Evolutionary conservation across 2,113 vertebrate species (phyloP).

Genomic region (Prunella fulvescens): DNA sequence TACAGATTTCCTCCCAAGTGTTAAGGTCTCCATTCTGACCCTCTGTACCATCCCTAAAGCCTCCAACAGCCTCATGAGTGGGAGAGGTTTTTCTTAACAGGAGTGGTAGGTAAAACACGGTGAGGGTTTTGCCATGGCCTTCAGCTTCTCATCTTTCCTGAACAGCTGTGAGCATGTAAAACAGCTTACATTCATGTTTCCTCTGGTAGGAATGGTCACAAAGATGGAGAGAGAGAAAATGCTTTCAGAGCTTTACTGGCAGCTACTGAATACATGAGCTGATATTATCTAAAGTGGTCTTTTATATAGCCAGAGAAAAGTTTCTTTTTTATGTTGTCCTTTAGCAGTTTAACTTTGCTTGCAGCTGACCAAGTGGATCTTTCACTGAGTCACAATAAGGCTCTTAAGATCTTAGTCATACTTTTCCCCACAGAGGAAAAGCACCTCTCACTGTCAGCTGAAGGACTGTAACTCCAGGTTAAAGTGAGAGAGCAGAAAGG

Average conservation of each 20-base stretch:
- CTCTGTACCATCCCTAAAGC: not conserved
- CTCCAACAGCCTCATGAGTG: not conserved
- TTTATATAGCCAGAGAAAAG: not conserved
- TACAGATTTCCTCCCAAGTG: not conserved
- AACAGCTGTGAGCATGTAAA: not conserved
- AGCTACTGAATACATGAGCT: not conserved
- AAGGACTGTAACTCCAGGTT: not conserved
- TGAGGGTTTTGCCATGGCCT: not conserved
- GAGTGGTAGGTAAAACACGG: rapidly evolving
- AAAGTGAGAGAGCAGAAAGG: not conserved
- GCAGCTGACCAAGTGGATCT: not conserved
- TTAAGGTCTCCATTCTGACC: not conserved
- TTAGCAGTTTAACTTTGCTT: not conserved
- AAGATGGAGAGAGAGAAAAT: not conserved
- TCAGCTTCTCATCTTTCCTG: not conserved
- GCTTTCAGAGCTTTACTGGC: not conserved
- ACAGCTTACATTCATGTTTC: not conserved
- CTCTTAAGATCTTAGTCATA: not conserved
- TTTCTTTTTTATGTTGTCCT: not conserved
- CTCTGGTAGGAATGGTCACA: not conserved
- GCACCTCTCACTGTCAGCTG: not conserved
- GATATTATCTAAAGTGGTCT: not conserved
- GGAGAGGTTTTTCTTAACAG: not conserved
- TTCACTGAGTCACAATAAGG: not conserved
- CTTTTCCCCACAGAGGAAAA: not conserved